Conservation (phyloP, 1,140 invertebrate genomes). For the Leptinotarsa texana region DNA sequence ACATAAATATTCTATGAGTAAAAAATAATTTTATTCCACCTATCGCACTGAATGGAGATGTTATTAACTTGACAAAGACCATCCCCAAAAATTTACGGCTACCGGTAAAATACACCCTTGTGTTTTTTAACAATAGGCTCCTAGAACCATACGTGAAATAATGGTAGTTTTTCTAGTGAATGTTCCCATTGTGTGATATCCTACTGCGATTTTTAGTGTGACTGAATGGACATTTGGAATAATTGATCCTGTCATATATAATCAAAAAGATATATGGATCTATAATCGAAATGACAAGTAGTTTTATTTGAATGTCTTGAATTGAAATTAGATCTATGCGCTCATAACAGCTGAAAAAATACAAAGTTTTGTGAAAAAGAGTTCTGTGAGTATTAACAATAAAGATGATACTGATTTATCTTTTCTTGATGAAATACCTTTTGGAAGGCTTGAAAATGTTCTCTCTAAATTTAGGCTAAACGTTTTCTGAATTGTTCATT, state of each 20-base stretch:
- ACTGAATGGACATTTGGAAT: neutral
- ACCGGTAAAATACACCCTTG: conserved; percentile 2
- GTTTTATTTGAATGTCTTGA: neutral
- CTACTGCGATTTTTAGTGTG: neutral
- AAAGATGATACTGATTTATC: no score
- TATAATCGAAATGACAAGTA: neutral
- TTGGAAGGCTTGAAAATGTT: no score
- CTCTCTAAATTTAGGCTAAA: no score
- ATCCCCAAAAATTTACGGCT: conserved; percentile 1
- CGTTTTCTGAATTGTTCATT: no score
- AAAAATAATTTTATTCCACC: no score
- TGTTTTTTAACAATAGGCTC: neutral
- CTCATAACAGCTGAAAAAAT: no score
- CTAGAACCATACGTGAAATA: neutral
- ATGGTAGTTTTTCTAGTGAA: neutral
- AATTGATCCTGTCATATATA: neutral
- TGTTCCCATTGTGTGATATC: neutral
- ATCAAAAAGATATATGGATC: neutral
- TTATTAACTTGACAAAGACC: conserved; percentile 3
- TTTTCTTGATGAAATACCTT: no score
- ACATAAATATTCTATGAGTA: no score
- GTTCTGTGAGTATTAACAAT: no score
- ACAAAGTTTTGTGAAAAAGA: no score
- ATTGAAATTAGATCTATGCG: no score
- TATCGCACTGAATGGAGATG: neutral